Conservation (phyloP, 2,888 invertebrate genomes). For the Acanthoscelides obtectus region DNA sequence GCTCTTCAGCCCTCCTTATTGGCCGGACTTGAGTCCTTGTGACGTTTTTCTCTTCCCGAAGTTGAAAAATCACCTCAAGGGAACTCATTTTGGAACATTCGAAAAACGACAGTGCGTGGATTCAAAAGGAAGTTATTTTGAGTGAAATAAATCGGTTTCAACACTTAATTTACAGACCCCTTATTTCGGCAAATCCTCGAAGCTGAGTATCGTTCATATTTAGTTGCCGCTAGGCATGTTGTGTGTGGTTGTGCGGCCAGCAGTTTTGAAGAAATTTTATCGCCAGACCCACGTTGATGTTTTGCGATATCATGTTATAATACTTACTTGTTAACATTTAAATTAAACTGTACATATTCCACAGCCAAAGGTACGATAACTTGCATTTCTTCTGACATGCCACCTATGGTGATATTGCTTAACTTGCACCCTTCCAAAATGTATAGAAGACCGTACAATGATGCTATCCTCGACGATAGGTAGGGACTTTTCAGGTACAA, state of each 20-base stretch:
- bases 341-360: slow-evolving; percentile 53
- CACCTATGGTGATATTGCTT: slow-evolving; percentile 46
- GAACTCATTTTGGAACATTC: too few species aligned
- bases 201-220: neutral
- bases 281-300: neutral
- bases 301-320: neutral
- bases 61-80: too few species aligned
- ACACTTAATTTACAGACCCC: too few species aligned
- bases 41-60: too few species aligned
- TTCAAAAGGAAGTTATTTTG: too few species aligned
- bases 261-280: too few species aligned
- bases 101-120: too few species aligned
- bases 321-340: slow-evolving; percentile 44
- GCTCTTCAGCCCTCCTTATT: too few species aligned
- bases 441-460: slow-evolving; percentile 64
- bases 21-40: too few species aligned
- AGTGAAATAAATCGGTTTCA: too few species aligned
- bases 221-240: too few species aligned
- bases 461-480: slow-evolving; percentile 57
- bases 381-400: slow-evolving; percentile 50
- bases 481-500: slow-evolving; percentile 58
- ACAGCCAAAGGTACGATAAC: slow-evolving; percentile 50
- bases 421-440: slow-evolving; percentile 57
- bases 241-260: too few species aligned
- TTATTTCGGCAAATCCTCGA: neutral